Percentiles rank a stretch among this genome's conserved stretches.
These are phyloP conservation scores for Electrona antarctica DNA, from an alignment of 2,113 vertebrate genomes.

Conservation along the genomic window DNA sequence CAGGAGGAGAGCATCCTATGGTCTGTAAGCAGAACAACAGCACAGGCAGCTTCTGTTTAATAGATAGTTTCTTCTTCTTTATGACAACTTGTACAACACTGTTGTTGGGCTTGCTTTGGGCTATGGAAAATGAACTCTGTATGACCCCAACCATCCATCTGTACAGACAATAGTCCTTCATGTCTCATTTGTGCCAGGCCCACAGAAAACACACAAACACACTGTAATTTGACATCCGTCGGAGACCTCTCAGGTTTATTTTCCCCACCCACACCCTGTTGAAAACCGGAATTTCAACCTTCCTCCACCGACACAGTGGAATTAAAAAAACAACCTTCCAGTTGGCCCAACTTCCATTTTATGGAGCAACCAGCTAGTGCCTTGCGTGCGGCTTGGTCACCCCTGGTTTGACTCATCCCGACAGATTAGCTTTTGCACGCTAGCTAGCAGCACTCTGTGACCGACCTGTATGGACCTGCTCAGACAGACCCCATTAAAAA, in stretches of 20 bases:
- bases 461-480: constrained; percentile 68
- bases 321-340: not conserved
- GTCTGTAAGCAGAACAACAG: constrained; percentile 37
- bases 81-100: constrained; percentile 32
- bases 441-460: constrained; percentile 16
- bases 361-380: constrained; percentile 51
- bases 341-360: constrained; percentile 29
- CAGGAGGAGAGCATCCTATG: constrained; percentile 37
- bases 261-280: constrained; percentile 28
- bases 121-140: constrained; percentile 58
- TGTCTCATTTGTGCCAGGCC: constrained; percentile 54
- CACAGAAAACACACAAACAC: constrained; percentile 56
- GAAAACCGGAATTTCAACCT: constrained; percentile 33
- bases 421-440: constrained; percentile 55
- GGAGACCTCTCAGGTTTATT: constrained; percentile 23
- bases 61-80: constrained; percentile 25
- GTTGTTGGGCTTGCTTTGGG: constrained; percentile 46
- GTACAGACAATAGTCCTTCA: constrained; percentile 57
- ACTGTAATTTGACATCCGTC: constrained; percentile 35
- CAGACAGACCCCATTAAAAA: constrained; percentile 35
- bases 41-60: constrained; percentile 16
- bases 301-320: not conserved
- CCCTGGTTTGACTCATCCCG: constrained; percentile 63
- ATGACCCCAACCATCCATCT: constrained; percentile 53
- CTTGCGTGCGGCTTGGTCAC: constrained; percentile 66